phyloP scores from a whole-genome alignment of 2,797 vertebrate species.

The Mionectes olivaceus region DNA sequence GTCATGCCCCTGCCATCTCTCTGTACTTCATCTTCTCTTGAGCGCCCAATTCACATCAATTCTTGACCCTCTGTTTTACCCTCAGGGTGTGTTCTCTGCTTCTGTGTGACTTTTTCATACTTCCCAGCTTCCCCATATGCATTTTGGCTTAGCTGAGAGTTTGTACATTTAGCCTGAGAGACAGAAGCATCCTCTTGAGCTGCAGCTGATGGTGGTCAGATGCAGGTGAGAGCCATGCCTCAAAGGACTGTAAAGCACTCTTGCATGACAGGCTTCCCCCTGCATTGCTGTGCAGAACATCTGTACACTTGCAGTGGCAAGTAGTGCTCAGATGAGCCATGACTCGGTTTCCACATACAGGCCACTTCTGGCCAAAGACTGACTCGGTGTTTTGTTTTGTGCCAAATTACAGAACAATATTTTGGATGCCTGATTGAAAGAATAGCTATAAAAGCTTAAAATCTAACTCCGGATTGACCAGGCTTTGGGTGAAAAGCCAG shows the following conservation, averaged over 20 bases:
- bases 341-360: neutral
- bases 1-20: neutral
- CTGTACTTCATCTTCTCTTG: neutral
- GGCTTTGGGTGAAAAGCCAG: neutral
- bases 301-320: neutral
- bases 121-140: neutral
- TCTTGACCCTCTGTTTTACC: neutral
- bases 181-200: neutral
- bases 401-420: neutral
- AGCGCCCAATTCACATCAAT: neutral
- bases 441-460: neutral
- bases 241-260: neutral
- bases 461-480: neutral
- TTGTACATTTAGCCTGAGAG: neutral
- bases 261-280: neutral
- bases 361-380: neutral
- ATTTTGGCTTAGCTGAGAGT: neutral
- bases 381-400: neutral
- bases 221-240: neutral
- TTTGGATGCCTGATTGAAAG: neutral
- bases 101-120: neutral
- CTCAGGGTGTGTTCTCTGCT: neutral
- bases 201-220: neutral
- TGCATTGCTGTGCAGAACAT: neutral
- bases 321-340: neutral